These are phyloP conservation scores for Agrenia bidenticulata DNA, from an alignment of 2,888 invertebrate species.

Conservation along the genomic window DNA sequence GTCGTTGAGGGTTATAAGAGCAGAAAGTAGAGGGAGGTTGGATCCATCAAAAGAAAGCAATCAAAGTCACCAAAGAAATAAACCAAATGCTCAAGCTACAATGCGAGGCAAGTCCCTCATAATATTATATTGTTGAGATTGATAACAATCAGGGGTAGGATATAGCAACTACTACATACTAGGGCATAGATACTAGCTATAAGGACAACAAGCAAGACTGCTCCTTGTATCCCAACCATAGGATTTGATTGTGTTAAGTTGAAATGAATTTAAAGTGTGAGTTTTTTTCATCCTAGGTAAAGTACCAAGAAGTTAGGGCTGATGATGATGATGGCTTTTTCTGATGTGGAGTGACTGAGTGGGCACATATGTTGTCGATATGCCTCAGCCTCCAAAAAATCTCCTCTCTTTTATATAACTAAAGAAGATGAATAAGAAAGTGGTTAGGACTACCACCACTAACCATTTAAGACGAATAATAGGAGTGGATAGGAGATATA, in stretches of 20 bases:
- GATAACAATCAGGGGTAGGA: neutral
- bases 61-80: constrained; percentile 11
- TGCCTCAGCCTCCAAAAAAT: neutral
- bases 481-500: constrained; percentile 12
- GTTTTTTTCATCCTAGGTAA: neutral
- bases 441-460: constrained; percentile 2
- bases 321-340: neutral
- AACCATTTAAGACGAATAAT: constrained; percentile 12
- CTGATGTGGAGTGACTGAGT: constrained; percentile 6
- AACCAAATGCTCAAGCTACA: neutral
- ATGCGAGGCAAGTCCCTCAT: no score
- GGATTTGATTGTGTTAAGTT: no score
- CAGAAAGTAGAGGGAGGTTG: constrained; percentile 17
- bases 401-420: neutral
- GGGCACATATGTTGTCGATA: constrained; percentile 18
- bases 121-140: neutral
- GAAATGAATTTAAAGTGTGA: no score
- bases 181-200: no score
- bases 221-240: no score
- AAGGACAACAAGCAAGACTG: no score
- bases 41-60: constrained; percentile 5
- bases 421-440: constrained; percentile 10
- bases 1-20: neutral
- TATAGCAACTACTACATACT: no score
- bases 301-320: neutral